Percentiles rank a stretch among this genome's conserved stretches.
Conservation (phyloP, 2,888 invertebrate species). For the Lymantria dispar region DNA sequence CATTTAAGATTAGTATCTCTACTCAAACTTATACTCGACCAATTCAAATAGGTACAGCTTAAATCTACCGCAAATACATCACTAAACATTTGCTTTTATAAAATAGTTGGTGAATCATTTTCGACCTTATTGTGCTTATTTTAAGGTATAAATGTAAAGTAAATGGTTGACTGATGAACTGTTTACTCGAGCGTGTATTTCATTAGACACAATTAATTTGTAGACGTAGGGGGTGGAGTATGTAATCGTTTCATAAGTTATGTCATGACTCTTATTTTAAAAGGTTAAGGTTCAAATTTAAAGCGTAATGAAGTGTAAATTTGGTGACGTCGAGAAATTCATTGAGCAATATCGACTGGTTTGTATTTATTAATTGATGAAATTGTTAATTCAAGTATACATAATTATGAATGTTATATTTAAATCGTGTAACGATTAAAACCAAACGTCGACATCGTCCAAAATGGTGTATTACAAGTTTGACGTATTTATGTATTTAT, state of each 20-base stretch:
- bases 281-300: conserved; percentile 18
- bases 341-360: conserved; percentile 23
- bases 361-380: conserved; percentile 13
- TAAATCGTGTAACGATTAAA: too few species aligned
- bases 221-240: conserved; percentile 32
- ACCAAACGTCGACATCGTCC: too few species aligned
- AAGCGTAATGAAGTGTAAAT: conserved; percentile 7
- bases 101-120: conserved; percentile 8
- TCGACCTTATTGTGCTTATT: conserved; percentile 5
- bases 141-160: conserved; percentile 12
- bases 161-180: conserved; percentile 18
- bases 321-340: conserved; percentile 26
- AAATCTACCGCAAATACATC: conserved; percentile 20
- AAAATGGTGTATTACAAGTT: too few species aligned
- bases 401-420: too few species aligned
- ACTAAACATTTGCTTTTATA: conserved; percentile 14
- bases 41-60: conserved; percentile 24
- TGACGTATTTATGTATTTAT: too few species aligned
- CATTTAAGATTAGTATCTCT: conserved; percentile 15
- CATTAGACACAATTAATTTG: conserved; percentile 67
- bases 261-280: conserved; percentile 16
- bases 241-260: conserved; percentile 29
- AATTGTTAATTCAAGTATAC: not conserved
- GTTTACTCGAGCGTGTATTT: conserved; percentile 47
- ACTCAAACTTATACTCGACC: conserved; percentile 16